Percentiles rank a stretch among this genome's conserved stretches.
Evolutionary conservation across 2,888 invertebrate genomes (phyloP).

Genomic region (Drosophila sordidula): DNA sequence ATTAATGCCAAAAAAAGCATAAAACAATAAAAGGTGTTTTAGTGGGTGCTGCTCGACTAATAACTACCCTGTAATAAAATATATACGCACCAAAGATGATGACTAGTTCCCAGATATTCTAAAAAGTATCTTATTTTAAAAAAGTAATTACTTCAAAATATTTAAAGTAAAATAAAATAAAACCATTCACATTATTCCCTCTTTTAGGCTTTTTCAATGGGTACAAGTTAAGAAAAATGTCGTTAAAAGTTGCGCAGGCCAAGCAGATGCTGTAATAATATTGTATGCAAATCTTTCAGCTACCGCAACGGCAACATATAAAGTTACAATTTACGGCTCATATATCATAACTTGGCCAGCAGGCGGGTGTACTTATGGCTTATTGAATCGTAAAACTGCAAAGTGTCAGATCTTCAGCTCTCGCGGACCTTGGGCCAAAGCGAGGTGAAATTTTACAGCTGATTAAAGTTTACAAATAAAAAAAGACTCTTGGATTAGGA

Average conservation of each 20-base stretch:
- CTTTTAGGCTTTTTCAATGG: background rate
- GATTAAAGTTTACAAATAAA: slow-evolving; percentile 12
- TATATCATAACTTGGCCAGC: slow-evolving; percentile 74
- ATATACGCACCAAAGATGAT: no score
- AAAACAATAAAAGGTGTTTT: slow-evolving; percentile 21
- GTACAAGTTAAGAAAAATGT: slow-evolving; percentile 34
- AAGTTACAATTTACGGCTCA: slow-evolving; percentile 78
- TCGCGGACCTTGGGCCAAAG: slow-evolving; percentile 22
- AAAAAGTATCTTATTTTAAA: no score
- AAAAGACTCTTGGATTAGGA: background rate
- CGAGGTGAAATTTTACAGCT: slow-evolving; percentile 31
- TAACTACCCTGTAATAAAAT: background rate
- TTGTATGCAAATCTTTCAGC: slow-evolving; percentile 72
- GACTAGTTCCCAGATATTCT: no score
- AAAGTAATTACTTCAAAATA: no score
- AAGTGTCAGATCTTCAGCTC: slow-evolving; percentile 38
- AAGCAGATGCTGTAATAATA: slow-evolving; percentile 74
- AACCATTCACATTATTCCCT: no score
- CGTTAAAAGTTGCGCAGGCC: slow-evolving; percentile 69
- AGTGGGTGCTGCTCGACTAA: background rate
- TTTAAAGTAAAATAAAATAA: no score
- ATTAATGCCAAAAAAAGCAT: slow-evolving; percentile 48
- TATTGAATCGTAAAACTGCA: slow-evolving; percentile 72
- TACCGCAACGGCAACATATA: slow-evolving; percentile 59
- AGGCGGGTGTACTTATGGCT: slow-evolving; percentile 56